Percentiles rank a stretch among this genome's conserved stretches.
Conservation (phyloP, 2,113 vertebrate genomes). For the Budorcas taxicolor region DNA sequence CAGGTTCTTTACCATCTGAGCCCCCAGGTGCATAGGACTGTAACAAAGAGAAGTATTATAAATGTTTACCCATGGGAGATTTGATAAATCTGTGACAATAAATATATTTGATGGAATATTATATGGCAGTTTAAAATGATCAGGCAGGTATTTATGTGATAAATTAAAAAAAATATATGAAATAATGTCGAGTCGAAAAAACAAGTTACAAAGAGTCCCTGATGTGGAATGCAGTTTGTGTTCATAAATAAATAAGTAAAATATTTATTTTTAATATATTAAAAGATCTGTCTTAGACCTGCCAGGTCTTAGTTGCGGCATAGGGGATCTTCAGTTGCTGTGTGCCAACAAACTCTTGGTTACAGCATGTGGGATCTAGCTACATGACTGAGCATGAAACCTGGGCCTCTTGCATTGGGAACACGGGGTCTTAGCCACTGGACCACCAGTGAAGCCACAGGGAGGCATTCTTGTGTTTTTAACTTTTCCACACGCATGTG, state of each 20-base stretch:
- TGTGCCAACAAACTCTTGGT: not conserved
- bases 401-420: not conserved
- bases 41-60: not conserved
- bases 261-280: not conserved
- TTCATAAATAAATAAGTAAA: not conserved
- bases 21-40: accelerated
- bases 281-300: not conserved
- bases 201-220: not conserved
- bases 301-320: not conserved
- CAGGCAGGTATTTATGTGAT: not conserved
- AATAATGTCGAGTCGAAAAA: accelerated
- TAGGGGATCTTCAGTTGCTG: not conserved
- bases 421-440: not conserved
- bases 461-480: not conserved
- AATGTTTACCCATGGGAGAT: not conserved
- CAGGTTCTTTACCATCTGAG: not conserved
- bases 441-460: not conserved
- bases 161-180: not conserved
- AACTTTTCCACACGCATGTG: not conserved
- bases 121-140: not conserved
- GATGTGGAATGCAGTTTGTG: not conserved
- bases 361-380: not conserved
- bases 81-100: no score
- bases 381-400: not conserved
- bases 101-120: not conserved